A percentile compares a stretch with the other conserved stretches of the same genome.
Conservation (phyloP, 2,888 invertebrate genomes). For the Mechanitis messenoides region DNA sequence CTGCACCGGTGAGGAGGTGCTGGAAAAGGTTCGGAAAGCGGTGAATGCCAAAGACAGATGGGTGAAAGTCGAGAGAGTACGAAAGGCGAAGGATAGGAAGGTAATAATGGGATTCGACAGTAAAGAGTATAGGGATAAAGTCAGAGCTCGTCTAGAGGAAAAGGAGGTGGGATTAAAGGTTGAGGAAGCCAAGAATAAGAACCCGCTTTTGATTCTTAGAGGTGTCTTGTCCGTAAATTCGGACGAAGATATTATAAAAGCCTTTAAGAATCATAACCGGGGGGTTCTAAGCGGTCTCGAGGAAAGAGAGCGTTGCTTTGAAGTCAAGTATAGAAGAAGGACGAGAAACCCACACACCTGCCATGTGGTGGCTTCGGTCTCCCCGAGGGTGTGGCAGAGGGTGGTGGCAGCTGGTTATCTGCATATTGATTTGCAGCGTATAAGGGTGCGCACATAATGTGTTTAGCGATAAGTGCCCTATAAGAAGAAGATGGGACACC, state of each 20-base stretch:
- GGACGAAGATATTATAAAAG: too few species aligned
- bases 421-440: neutral
- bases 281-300: too few species aligned
- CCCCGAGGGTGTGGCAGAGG: neutral
- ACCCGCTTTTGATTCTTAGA: too few species aligned
- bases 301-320: too few species aligned
- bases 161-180: neutral
- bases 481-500: constrained; percentile 28
- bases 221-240: too few species aligned
- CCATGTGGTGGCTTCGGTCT: neutral
- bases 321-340: neutral
- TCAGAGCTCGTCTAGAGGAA: constrained; percentile 7
- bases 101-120: constrained; percentile 14
- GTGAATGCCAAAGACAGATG: constrained; percentile 10
- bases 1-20: neutral
- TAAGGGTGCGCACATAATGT: constrained; percentile 11
- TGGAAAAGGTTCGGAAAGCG: neutral
- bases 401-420: neutral
- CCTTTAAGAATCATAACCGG: too few species aligned
- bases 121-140: constrained; percentile 11
- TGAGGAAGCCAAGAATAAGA: too few species aligned
- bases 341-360: neutral
- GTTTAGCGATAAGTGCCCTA: constrained; percentile 20
- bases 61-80: neutral
- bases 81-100: constrained; percentile 20